Percentiles rank a stretch among this genome's conserved stretches.
These are phyloP conservation scores for Unio delphinus DNA, from an alignment of 2,888 invertebrate species.

Conservation along the genomic window DNA sequence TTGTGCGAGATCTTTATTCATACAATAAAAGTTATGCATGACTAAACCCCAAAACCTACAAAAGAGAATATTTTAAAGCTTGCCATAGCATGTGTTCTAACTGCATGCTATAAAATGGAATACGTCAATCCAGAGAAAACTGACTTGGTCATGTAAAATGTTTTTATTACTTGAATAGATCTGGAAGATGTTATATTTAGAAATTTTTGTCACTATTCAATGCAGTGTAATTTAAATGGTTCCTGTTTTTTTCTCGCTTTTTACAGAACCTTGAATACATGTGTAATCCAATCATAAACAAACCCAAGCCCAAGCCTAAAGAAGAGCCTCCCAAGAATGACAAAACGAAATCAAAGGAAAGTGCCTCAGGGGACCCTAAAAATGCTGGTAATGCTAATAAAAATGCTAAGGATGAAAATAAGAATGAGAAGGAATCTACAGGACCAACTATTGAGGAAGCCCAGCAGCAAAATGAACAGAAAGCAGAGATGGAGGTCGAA, in stretches of 20 bases:
- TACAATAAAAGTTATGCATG: too few species aligned
- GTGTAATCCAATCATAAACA: slow-evolving; percentile 84
- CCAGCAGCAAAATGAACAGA: slow-evolving; percentile 21
- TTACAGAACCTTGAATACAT: slow-evolving; percentile 75
- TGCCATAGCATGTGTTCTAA: too few species aligned
- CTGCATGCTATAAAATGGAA: too few species aligned
- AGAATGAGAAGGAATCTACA: slow-evolving; percentile 1
- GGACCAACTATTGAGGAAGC: slow-evolving; percentile 6
- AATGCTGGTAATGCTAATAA: slow-evolving; percentile 23
- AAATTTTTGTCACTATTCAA: not conserved
- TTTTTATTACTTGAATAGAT: too few species aligned
- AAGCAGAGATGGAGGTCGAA: slow-evolving; percentile 64
- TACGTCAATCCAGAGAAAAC: too few species aligned
- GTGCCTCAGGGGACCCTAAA: slow-evolving; percentile 9
- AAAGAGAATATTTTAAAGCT: too few species aligned
- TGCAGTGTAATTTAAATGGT: not conserved
- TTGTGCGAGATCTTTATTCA: too few species aligned
- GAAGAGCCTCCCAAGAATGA: slow-evolving; percentile 78
- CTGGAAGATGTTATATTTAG: too few species aligned
- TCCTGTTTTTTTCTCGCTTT: slow-evolving; percentile 10
- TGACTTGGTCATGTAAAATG: too few species aligned
- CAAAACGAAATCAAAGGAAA: slow-evolving; percentile 12
- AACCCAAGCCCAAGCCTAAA: slow-evolving; percentile 93
- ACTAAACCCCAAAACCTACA: too few species aligned
- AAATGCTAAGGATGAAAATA: not conserved